Percentiles rank a stretch among this genome's conserved stretches.
Conservation (phyloP, 2,888 invertebrate species). For the Phytoseiulus persimilis region DNA sequence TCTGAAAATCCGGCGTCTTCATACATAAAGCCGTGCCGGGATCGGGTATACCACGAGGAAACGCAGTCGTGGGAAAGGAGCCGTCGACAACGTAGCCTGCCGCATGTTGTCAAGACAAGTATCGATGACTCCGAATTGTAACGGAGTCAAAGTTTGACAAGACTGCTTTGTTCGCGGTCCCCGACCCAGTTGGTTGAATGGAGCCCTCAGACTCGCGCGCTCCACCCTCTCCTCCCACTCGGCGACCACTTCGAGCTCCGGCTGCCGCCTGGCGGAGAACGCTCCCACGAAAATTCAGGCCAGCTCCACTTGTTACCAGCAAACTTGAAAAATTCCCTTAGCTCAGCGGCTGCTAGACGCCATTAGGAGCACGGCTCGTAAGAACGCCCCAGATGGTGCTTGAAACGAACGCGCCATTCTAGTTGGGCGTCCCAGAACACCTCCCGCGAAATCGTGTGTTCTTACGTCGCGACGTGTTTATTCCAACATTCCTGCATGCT, state of each 20-base stretch:
- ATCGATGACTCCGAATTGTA: not conserved
- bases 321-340: not conserved
- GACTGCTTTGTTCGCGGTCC: not conserved
- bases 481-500: not conserved
- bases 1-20: not conserved
- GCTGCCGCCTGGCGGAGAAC: not conserved
- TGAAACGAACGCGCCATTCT: not conserved
- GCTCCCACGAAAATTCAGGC: not conserved
- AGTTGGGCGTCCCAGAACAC: not conserved
- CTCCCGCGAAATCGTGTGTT: not conserved
- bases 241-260: not conserved
- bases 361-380: not conserved
- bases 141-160: not conserved
- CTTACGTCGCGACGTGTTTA: not conserved
- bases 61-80: not conserved
- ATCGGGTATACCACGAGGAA: not conserved
- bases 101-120: not conserved
- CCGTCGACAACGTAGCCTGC: not conserved
- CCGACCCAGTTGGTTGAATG: not conserved
- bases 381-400: not conserved
- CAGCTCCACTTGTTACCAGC: not conserved
- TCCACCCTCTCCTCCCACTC: not conserved
- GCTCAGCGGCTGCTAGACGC: not conserved
- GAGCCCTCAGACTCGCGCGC: not conserved
- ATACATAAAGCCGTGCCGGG: not conserved